Evolutionary conservation across 2,797 vertebrate species (phyloP).

Genomic region (Danio tinwini): DNA sequence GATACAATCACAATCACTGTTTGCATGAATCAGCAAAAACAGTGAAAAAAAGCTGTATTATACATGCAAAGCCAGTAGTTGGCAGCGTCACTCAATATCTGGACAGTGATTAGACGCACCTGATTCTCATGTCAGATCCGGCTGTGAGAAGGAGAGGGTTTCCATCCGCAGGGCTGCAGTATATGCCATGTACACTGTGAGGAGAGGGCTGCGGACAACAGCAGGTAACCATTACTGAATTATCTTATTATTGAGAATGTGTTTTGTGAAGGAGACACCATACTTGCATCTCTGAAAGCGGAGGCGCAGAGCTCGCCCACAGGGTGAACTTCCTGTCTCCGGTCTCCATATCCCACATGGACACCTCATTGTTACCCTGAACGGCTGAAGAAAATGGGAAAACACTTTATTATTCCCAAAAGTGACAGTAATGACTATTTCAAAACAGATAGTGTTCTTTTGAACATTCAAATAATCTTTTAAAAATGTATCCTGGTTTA

Average conservation of each 20-base stretch:
- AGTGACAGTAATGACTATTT: neutral
- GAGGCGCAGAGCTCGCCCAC: conserved; percentile 94
- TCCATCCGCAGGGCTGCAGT: conserved; percentile 96
- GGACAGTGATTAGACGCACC: conserved; percentile 72
- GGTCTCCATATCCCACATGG: conserved; percentile 99
- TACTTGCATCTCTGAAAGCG: conserved; percentile 95
- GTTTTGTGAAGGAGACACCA: conserved; percentile 45
- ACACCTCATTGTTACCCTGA: conserved; percentile 98
- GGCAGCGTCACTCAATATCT: no score
- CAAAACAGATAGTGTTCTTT: neutral
- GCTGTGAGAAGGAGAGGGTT: conserved; percentile 97
- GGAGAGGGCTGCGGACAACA: conserved; percentile 83
- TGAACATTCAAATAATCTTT: neutral
- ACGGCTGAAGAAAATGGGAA: conserved; percentile 79
- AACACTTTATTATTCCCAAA: neutral
- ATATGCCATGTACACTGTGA: conserved; percentile 95
- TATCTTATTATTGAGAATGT: neutral
- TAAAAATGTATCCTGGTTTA: neutral
- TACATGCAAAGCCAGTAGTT: no score
- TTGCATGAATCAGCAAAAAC: no score
- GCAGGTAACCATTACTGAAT: neutral
- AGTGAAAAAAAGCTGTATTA: no score
- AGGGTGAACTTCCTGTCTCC: conserved; percentile 94
- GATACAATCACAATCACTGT: no score
- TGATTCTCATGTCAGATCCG: conserved; percentile 98